Base-by-base conservation (phyloP, 2,113 vertebrate species). In the Anolis carolinensis region DNA sequence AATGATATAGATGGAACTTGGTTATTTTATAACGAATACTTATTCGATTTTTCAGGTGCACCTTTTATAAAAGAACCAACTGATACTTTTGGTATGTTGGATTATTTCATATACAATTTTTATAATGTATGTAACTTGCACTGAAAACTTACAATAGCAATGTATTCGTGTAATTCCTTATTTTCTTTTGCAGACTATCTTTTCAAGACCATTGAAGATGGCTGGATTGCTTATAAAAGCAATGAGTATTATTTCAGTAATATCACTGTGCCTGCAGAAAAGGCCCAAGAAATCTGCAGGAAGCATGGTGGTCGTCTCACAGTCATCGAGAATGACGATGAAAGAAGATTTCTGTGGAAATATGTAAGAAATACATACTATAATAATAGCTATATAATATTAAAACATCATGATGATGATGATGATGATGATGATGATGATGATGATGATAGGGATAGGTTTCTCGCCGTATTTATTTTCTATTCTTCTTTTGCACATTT, bases 291-390 rank as follows among this genome's bases (percentile, higher is more conserved):
- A 0, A 97, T 95, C 89, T 99, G 99, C 95, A 97, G 94, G 92
- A 96, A 88, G 73, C 96, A 95, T 86, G 97, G 97, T 91, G 98
- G 97, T 63, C 98, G 99, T 74, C 97, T 99, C 81, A 96, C 23
- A 7, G 93, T 97, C 39, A 96, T 99, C 91, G 96, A 95, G 59
- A 95, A 85, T 34, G 96, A 98, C 87, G 97, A 88, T n/a, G 98
- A 99, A 95, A 97, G 96, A 92, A 97, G 91, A 72, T 99, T 99
- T 92, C 84, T 99, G 34, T 98, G 98, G 98, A 98, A 95, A 97
- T 96, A 97, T 87, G 98, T 97, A 97, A 98, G 96, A 90, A 87
- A 84, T 1, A 48, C 34, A 2, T 39, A 27, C 4, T 59, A 79
- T n/a, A 71, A 5, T 44, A 5, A 44, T 44, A 2, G 39, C 39